Base-by-base conservation (phyloP, 2,113 vertebrate species). In the Malurus cyaneus region DNA sequence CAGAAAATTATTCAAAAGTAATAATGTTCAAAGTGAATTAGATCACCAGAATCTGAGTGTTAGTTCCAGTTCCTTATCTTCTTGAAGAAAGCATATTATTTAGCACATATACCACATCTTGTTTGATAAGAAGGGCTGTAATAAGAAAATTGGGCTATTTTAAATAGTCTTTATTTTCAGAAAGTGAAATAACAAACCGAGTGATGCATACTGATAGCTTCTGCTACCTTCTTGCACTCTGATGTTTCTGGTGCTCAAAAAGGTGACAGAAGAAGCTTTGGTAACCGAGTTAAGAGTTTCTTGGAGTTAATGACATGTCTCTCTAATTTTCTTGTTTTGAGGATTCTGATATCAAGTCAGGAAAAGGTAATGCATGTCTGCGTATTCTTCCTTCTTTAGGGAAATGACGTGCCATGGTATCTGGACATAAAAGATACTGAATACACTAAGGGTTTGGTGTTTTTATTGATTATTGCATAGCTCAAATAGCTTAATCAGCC, bases 311-410 rank as follows among this genome's bases (percentile, higher is more conserved):
- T 88, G 74, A 94, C 64, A 67, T 92, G 39, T 94, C 67, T 95
- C 74, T 86, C 52, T 95, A 95, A 88, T 80, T 92, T 97, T 92
- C 61, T 91, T 96, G 81, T 80, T 86, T 65, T 97, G 78, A 86
- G 70, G 70, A 91, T 93, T 93, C 18, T 1, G 3, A 52, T 94
- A 97, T 96, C 39, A 95, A 89, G 74, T 85, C 65, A 72, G 61
- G 88, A 83, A 85, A 91, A 78, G 25, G 57, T 79, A 69, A 61
- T 80, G 34, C 32, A 50, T 4, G 6, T 54, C 42, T 93, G 32
- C 12, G 24, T 9, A 1, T 88, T 95, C 53, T 59, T 88, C 29
- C 41, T 89, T 52, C 82, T 86, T 25, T 56, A 74, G 79, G 8
- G 15, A 69, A 90, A 76, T 83, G 20, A 81, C 84, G 96, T 2